Percentiles rank a stretch among this genome's conserved stretches.
These are phyloP conservation scores for Elachura formosa DNA, from an alignment of 2,113 vertebrate species.

Conservation along the genomic window DNA sequence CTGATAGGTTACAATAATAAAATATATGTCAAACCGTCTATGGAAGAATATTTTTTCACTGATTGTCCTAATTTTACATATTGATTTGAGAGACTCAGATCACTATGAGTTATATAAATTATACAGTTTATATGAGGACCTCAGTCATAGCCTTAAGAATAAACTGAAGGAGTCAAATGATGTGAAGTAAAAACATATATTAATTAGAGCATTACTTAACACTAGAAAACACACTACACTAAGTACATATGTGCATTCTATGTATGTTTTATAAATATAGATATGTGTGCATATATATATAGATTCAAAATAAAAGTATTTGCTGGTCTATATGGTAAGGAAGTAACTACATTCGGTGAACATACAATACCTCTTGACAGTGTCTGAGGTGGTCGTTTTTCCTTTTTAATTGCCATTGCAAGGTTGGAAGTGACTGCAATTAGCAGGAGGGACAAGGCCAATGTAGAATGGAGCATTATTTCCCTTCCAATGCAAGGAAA, in stretches of 20 bases:
- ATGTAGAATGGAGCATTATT: constrained; percentile 37
- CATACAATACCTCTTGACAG: constrained; percentile 71
- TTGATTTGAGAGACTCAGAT: background rate
- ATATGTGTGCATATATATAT: fast-evolving
- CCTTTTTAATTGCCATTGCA: constrained; percentile 66
- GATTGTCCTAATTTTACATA: background rate
- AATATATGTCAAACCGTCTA: background rate
- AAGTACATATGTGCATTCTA: background rate
- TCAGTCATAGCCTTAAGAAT: background rate
- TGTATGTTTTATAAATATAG: background rate
- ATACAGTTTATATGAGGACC: background rate
- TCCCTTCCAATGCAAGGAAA: background rate
- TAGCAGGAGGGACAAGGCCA: constrained; percentile 55
- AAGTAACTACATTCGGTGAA: background rate
- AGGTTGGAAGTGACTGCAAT: constrained; percentile 64
- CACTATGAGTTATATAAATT: background rate
- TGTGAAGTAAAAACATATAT: background rate
- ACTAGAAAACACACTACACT: background rate
- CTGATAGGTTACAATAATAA: background rate
- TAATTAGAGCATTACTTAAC: background rate
- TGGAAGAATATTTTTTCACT: background rate
- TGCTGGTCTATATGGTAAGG: background rate
- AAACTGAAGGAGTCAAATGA: background rate
- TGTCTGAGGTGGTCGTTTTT: constrained; percentile 66
- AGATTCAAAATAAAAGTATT: background rate